Conservation (phyloP, 2,797 vertebrate species). For the Lithobates pipiens region DNA sequence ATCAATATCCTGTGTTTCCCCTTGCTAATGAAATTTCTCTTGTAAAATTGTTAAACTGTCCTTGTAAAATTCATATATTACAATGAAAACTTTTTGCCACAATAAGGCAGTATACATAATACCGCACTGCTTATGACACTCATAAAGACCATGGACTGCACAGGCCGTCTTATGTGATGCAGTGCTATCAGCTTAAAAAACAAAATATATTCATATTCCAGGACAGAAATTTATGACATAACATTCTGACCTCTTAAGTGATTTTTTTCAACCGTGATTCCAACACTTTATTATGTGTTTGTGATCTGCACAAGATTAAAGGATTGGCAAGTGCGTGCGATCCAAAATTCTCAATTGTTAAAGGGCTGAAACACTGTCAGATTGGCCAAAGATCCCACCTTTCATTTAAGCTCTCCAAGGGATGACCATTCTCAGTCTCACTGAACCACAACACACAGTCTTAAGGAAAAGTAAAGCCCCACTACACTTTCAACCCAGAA, state of each 20-base stretch:
- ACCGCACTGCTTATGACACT: not conserved
- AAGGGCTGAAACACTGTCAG: constrained; percentile 30
- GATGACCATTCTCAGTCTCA: constrained; percentile 38
- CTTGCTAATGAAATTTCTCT: not conserved
- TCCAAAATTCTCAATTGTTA: constrained; percentile 53
- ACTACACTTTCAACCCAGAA: constrained; percentile 51
- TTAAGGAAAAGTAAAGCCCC: constrained; percentile 46
- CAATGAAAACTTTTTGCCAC: not conserved
- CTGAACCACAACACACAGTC: constrained; percentile 44
- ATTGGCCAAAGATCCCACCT: constrained; percentile 59
- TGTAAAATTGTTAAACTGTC: not conserved
- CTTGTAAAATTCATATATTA: not conserved
- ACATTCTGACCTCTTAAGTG: constrained; percentile 54
- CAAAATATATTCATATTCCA: not conserved
- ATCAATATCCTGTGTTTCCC: not conserved
- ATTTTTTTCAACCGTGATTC: constrained; percentile 51
- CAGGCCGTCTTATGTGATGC: not conserved
- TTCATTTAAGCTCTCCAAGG: constrained; percentile 45
- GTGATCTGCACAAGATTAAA: constrained; percentile 62
- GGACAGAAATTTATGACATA: not conserved
- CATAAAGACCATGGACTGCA: not conserved
- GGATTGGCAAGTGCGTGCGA: constrained; percentile 56
- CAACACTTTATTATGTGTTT: constrained; percentile 61
- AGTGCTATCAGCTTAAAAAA: not conserved
- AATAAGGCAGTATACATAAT: not conserved